Percentiles rank a stretch among this genome's conserved stretches.
These are phyloP conservation scores for Dunckerocampus dactyliophorus DNA, from an alignment of 2,113 vertebrate species.

Conservation along the genomic window DNA sequence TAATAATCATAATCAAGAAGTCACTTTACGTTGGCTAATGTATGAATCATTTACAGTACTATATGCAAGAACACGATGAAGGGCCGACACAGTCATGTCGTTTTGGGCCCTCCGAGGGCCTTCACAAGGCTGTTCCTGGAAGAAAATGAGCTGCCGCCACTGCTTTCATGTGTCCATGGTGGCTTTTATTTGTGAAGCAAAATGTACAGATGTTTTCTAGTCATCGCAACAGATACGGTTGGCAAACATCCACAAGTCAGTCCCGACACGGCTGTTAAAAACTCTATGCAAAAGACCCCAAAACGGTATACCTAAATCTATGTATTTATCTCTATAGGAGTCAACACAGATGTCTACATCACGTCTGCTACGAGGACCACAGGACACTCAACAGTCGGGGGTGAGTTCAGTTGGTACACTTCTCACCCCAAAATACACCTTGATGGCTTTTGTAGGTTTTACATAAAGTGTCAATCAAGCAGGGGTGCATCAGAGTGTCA, in stretches of 20 bases:
- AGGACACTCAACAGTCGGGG: slow-evolving; percentile 7
- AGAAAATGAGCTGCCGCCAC: not conserved
- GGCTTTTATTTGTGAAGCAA: slow-evolving; percentile 78
- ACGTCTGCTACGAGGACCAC: slow-evolving; percentile 43
- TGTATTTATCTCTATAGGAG: slow-evolving; percentile 23
- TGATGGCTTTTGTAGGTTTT: slow-evolving; percentile 43
- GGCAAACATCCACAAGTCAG: slow-evolving; percentile 73
- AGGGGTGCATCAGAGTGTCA: no score
- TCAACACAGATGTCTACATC: slow-evolving; percentile 48
- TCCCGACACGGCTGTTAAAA: slow-evolving; percentile 79
- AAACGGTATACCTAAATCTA: slow-evolving; percentile 53
- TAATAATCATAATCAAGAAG: no score
- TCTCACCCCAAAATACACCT: slow-evolving; percentile 24
- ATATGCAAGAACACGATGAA: not conserved
- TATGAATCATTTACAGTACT: no score
- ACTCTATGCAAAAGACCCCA: slow-evolving; percentile 78
- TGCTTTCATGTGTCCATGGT: slow-evolving; percentile 18
- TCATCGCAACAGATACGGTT: slow-evolving; percentile 71
- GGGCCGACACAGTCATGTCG: not conserved
- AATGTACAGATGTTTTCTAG: slow-evolving; percentile 69
- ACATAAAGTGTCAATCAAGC: slow-evolving; percentile 21
- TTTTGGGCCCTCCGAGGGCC: not conserved
- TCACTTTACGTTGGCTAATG: no score
- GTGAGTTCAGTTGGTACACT: slow-evolving; percentile 20
- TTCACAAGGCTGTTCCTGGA: slow-evolving; percentile 23